These are phyloP conservation scores for Centropristis striata DNA, from an alignment of 2,113 vertebrate species.

Conservation along the genomic window DNA sequence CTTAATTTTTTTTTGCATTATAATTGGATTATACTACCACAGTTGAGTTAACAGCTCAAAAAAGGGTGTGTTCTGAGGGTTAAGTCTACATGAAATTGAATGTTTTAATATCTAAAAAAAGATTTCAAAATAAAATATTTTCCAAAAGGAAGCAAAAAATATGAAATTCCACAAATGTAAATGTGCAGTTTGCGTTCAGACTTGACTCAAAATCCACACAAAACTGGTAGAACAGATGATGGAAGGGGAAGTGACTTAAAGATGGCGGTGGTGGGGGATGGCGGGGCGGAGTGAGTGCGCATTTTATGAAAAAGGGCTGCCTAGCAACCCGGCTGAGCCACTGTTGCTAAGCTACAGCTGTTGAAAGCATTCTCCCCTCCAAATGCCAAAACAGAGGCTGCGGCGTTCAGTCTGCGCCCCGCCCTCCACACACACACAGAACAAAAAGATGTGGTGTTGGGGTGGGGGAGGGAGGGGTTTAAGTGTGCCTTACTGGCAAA, in stretches of 20 bases:
- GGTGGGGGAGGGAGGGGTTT: constrained; percentile 80
- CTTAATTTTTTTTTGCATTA: too few species aligned
- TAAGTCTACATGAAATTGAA: too few species aligned
- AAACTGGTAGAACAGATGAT: constrained; percentile 20
- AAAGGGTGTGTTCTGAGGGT: too few species aligned
- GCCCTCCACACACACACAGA: constrained; percentile 16
- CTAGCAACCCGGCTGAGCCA: constrained; percentile 89
- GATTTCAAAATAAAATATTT: too few species aligned
- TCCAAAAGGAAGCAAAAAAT: background rate
- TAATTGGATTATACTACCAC: too few species aligned
- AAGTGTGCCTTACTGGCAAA: constrained; percentile 92
- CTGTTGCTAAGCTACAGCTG: constrained; percentile 95
- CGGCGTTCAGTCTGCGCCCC: constrained; percentile 39
- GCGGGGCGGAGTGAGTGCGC: constrained; percentile 80
- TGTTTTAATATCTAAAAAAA: too few species aligned
- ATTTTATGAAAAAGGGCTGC: constrained; percentile 88
- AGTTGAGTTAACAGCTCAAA: too few species aligned
- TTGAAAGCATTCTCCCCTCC: constrained; percentile 88
- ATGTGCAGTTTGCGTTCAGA: background rate
- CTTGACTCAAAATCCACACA: background rate
- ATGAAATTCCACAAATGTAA: background rate
- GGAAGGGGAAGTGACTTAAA: constrained; percentile 53
- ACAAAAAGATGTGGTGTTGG: constrained; percentile 75
- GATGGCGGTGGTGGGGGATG: constrained; percentile 27
- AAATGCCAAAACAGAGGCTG: constrained; percentile 91